phyloP scores from a whole-genome alignment of 2,888 invertebrate species.

The Lasioglossum marginatum region DNA sequence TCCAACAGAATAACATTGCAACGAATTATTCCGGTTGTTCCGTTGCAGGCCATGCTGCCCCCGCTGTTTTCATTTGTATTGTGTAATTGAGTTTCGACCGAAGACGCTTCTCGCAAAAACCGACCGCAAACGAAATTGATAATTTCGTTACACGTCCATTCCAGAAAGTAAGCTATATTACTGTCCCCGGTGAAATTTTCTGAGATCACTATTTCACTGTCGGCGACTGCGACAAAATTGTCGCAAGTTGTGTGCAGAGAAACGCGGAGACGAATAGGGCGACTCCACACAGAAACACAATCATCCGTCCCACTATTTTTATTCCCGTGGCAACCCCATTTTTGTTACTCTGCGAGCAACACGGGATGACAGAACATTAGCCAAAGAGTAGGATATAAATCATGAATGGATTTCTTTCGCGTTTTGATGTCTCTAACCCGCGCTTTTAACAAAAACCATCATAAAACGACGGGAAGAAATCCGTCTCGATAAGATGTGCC shows the following conservation, averaged over 20 bases:
- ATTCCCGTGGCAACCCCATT: slow-evolving; percentile 18
- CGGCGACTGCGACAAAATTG: slow-evolving; percentile 26
- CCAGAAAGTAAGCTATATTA: neutral
- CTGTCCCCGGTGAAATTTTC: slow-evolving; percentile 4
- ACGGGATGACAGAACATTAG: slow-evolving; percentile 16
- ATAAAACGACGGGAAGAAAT: neutral
- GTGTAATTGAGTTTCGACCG: neutral
- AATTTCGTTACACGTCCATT: slow-evolving; percentile 7
- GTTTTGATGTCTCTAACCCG: neutral
- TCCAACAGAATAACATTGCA: neutral
- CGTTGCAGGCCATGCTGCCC: no score
- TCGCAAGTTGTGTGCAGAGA: slow-evolving; percentile 8
- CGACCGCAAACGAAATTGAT: slow-evolving; percentile 14
- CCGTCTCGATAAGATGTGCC: neutral
- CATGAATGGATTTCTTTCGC: neutral
- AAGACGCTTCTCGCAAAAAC: neutral
- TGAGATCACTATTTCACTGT: slow-evolving; percentile 43
- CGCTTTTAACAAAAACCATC: neutral
- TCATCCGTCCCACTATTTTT: slow-evolving; percentile 51
- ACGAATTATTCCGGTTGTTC: neutral
- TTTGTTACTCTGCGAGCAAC: slow-evolving; percentile 21
- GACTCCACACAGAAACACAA: slow-evolving; percentile 36
- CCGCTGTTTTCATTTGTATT: neutral
- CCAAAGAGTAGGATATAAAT: neutral
- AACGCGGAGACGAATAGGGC: slow-evolving; percentile 36